Evolutionary conservation across 2,888 invertebrate species (phyloP), one percentile per base, ranked within the genome.

Genomic region (Dexiosoma caninum): DNA sequence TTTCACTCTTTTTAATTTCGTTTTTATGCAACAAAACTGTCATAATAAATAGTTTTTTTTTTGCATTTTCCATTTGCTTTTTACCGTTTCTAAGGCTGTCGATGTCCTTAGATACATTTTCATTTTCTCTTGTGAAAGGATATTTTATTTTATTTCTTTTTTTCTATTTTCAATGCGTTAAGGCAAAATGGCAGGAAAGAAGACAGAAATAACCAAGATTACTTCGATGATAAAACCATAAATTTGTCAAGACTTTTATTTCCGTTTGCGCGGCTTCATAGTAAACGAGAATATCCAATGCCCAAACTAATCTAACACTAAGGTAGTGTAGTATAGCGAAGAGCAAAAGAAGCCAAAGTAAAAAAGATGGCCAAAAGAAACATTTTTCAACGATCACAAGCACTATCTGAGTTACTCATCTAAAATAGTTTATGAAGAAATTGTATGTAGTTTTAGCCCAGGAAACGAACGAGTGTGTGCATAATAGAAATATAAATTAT

Each of bases 211-310:
- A 67, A 27, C 19, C 14, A 70, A 70, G 59, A 74, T 78, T 75
- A n/a, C n/a, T n/a, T n/a, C n/a, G n/a, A n/a, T n/a, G n/a, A n/a
- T n/a, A n/a, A 62, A 76, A 67, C 71, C 67, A 80, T 80, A 80
- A 80, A 80, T 80, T 76, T 80, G 71, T 76, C 76, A 80, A 12
- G 32, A 62, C 59, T 66, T 75, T 71, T 66, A 42, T 23, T 71
- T 71, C 51, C 37, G 66, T 71, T 59, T 42, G 44, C 60, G 76
- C 60, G 60, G 30, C 23, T n/a, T 37, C 37, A 46, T 42, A 55
- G 27, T 46, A 46, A 64, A 74, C 7, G 37, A 37, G 44, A 37
- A 55, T 8, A 23, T 6, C 19, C 44, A 12, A 57, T 23, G 49
- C 6, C 12, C 7, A 46, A 16, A 40, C 19, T 51, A 60, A 40